Conservation (phyloP, 1,140 invertebrate genomes). For the Diorhabda elongata region DNA sequence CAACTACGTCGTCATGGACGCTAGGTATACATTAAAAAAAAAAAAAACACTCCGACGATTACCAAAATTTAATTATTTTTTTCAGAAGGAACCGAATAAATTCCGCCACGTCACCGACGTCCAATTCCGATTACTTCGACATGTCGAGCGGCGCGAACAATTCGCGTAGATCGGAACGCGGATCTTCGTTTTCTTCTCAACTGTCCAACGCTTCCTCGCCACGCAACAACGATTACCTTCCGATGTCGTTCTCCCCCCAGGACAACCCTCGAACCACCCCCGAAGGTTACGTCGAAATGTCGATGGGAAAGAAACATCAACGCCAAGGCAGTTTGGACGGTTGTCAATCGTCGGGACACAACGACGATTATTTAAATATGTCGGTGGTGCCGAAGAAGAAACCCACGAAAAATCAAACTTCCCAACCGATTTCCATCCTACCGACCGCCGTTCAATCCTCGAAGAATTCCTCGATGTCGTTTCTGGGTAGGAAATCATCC, state of each 20-base stretch:
- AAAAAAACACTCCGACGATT: background rate
- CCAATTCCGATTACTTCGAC: conserved; percentile 26
- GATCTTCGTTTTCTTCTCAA: conserved; percentile 40
- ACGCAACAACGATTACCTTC: conserved; percentile 14
- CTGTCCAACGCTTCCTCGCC: conserved; percentile 29
- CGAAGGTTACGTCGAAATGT: conserved; percentile 64
- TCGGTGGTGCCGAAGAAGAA: conserved; percentile 33
- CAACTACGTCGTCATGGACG: conserved; percentile 49
- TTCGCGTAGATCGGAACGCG: conserved; percentile 47
- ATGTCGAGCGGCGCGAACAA: conserved; percentile 36
- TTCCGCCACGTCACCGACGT: conserved; percentile 3
- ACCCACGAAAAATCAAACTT: conserved; percentile 49
- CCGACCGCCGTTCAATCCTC: conserved; percentile 26
- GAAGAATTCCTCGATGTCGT: conserved; percentile 24
- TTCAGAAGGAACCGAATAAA: conserved; percentile 8
- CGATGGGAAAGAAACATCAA: conserved; percentile 40
- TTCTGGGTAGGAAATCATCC: conserved; percentile 41
- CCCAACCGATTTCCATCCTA: conserved; percentile 59
- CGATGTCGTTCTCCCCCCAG: conserved; percentile 40
- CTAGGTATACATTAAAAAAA: background rate
- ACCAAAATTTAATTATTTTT: background rate
- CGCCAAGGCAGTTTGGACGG: conserved; percentile 38
- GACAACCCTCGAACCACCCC: conserved; percentile 22
- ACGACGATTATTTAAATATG: conserved; percentile 48
- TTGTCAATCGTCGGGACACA: conserved; percentile 32